phyloP scores from a whole-genome alignment of 1,140 invertebrate genomes.

The Drosophila lacteicornis region DNA sequence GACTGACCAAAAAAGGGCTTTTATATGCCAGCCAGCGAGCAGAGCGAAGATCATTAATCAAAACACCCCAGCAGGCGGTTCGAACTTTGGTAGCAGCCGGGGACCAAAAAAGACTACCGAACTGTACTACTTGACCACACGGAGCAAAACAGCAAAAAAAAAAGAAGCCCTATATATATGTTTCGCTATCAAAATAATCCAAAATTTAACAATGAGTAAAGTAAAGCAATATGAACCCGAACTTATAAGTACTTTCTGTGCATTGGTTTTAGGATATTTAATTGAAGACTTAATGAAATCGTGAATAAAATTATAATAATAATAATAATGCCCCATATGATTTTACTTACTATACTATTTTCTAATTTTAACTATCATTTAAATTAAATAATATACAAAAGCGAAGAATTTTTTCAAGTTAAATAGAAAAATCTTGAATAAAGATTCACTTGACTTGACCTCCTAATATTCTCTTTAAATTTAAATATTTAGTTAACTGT shows the following conservation, averaged over 20 bases:
- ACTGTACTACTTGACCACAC: conserved; percentile 70
- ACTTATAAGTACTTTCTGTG: too few species aligned
- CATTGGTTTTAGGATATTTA: neutral
- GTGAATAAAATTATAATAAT: too few species aligned
- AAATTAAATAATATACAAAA: too few species aligned
- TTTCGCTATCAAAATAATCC: neutral
- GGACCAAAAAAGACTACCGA: conserved; percentile 67
- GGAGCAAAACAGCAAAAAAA: conserved; percentile 10
- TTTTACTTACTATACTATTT: neutral
- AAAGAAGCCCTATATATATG: neutral
- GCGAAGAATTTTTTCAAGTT: neutral
- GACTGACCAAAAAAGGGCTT: conserved; percentile 73
- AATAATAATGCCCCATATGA: too few species aligned
- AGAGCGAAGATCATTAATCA: conserved; percentile 71
- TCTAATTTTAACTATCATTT: neutral
- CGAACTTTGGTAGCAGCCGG: conserved; percentile 62
- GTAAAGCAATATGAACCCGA: neutral
- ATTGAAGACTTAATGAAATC: too few species aligned
- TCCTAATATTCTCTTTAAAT: too few species aligned
- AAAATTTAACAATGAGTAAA: too few species aligned
- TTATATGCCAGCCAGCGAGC: conserved; percentile 29
- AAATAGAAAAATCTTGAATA: too few species aligned
- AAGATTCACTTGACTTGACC: too few species aligned
- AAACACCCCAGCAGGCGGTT: conserved; percentile 76
- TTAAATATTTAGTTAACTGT: too few species aligned